phyloP scores from a whole-genome alignment of 2,113 vertebrate genomes.

The Aythya baeri region DNA sequence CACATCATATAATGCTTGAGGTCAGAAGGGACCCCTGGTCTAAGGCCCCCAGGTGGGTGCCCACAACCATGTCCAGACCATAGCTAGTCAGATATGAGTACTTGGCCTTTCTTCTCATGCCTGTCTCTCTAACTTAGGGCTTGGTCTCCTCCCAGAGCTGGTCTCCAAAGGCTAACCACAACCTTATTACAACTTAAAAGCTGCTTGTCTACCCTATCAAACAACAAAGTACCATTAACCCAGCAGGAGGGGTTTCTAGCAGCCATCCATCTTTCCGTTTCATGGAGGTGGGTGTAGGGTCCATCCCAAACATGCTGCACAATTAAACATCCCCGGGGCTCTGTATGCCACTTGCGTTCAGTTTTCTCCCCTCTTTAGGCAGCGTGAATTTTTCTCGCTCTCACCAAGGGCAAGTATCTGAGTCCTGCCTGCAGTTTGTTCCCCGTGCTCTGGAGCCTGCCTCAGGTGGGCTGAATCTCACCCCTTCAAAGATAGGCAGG shows the following conservation, averaged over 20 bases:
- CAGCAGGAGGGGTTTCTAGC: not conserved
- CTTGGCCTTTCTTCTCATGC: not conserved
- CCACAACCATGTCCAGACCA: not conserved
- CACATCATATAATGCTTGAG: not conserved
- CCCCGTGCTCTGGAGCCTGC: not conserved
- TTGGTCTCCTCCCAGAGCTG: not conserved
- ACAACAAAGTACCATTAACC: not conserved
- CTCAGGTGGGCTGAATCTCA: not conserved
- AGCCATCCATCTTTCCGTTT: not conserved
- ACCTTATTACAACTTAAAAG: not conserved
- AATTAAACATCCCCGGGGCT: accelerated
- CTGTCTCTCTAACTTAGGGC: not conserved
- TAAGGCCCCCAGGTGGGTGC: not conserved
- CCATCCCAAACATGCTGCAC: not conserved
- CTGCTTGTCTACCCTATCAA: not conserved
- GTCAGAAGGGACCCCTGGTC: not conserved
- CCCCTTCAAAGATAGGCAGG: no score
- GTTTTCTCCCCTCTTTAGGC: not conserved
- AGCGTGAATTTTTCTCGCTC: not conserved
- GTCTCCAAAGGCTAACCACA: not conserved
- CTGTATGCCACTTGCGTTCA: not conserved
- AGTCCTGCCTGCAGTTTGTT: not conserved
- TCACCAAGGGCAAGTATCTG: no score
- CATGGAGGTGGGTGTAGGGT: not conserved
- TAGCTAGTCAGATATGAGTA: not conserved